A percentile compares a stretch with the other conserved stretches of the same genome.
Evolutionary conservation across 1,140 invertebrate species (phyloP).

Genomic region (Belonocnema kinseyi): DNA sequence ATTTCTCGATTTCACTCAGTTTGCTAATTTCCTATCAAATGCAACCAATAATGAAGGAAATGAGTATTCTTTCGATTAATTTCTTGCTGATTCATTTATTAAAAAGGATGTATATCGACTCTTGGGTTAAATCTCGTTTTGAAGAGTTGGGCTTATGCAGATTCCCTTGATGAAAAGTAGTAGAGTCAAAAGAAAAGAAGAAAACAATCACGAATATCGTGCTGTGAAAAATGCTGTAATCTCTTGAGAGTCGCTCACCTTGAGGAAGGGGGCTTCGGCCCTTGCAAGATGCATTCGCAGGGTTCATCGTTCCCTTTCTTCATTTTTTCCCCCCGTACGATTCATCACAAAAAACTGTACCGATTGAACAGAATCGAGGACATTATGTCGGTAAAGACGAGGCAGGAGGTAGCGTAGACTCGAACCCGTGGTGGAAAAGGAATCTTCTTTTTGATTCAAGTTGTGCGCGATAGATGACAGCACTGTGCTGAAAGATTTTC

Average conservation of each 20-base stretch:
- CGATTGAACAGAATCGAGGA: slow-evolving; percentile 12
- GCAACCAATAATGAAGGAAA: too few species aligned
- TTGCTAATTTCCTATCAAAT: too few species aligned
- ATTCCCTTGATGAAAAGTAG: slow-evolving; percentile 8
- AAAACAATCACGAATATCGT: slow-evolving; percentile 45
- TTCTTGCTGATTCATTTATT: too few species aligned
- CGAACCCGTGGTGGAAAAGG: slow-evolving; percentile 1
- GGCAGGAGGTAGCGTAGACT: background rate
- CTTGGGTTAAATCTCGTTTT: background rate
- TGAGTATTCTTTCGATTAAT: too few species aligned
- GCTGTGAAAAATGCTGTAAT: slow-evolving; percentile 64
- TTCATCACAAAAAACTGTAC: slow-evolving; percentile 37
- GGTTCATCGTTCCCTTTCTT: slow-evolving; percentile 54
- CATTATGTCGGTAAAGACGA: background rate
- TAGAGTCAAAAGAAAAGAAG: slow-evolving; percentile 25
- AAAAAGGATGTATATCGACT: too few species aligned
- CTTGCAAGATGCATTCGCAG: slow-evolving; percentile 58
- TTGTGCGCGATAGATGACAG: slow-evolving; percentile 37
- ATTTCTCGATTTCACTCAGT: too few species aligned
- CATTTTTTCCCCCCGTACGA: slow-evolving; percentile 28
- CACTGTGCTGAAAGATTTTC: slow-evolving; percentile 8
- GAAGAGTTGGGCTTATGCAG: background rate
- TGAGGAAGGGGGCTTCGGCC: slow-evolving; percentile 67
- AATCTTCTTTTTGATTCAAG: background rate
- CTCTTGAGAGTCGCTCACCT: slow-evolving; percentile 67